Base-by-base conservation (phyloP, 2,888 invertebrate species). In the Tipula vernalis region DNA sequence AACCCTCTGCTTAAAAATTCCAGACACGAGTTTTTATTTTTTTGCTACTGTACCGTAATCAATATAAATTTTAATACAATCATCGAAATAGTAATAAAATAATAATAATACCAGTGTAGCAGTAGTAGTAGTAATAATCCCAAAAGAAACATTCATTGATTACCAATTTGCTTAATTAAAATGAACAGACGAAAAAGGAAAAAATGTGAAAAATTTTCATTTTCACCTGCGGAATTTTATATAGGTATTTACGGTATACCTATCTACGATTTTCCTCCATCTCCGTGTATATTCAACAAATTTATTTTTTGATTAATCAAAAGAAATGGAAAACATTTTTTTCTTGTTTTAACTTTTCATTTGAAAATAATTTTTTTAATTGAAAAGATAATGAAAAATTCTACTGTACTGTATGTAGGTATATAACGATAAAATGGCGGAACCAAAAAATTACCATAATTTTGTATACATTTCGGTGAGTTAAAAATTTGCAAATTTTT, bases 141-240 rank as follows among this genome's bases (percentile, higher is more conserved):
- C 28, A 10, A 28, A 71, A 71, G 71, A 71, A 71, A 71, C 71
- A 71, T 71, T 71, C 71, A 71, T 71, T 71, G 71, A 71, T 71
- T 71, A 71, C 71, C 71, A 71, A 71, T 71, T 71, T 71, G 71
- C 71, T 71, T 71, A 71, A 71, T 71, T 71, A 71, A 71, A 71
- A 71, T 28, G 71, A 71, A 71, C 71, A 71, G 71, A 71, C 71
- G 28, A 28, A 71, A 71, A 71, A 2, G 71, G 10, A 71, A 71
- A 57, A 57, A 57, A 57, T 57, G 18, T 71, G 6, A 28, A 6
- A 51, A 71, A 71, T 71, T 71, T 71, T 71, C 71, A 28, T 71
- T 71, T 71, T 10, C 71, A 71, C 71, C 71, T 71, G 71, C 71
- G 28, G 71, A 71, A 71, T n/a, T 15, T n/a, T 13, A 51, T 44